Evolutionary conservation across 2,888 invertebrate species (phyloP), one percentile per base, ranked within the genome.

Genomic region (Rhopalosiphum nymphaeae): DNA sequence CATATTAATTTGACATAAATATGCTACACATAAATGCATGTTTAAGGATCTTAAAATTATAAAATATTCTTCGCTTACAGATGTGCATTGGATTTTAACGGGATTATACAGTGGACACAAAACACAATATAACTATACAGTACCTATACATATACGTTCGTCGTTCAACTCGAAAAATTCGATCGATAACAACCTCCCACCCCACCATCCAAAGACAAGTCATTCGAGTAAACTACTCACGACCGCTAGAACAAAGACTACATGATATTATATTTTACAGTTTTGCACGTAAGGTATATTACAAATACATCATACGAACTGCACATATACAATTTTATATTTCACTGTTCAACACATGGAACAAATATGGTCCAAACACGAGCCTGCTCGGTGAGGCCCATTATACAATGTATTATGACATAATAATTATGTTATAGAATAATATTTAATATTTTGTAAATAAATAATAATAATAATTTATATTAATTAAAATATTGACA

Each of bases 241-340:
- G 78, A 78, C 78, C 78, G 78, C 78, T 21, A 25, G 78, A 78
- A 78, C 78, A 78, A 78, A 78, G 78, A 78, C 78, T 78, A 78
- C 78, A 78, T 78, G 21, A 78, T 78, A 36, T 36, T 78, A 36
- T 78, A 36, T 78, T 78, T 78, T 78, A 36, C 36, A 36, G 78
- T 78, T 78, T 78, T 78, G 21, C 78, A 36, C 78, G 0, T 78
- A 36, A 53, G 53, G 53, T 53, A 36, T 78, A 78, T 78, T 78
- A 78, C 36, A 16, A 16, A 16, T n/a, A 78, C 16, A 78, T 36
- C 7, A 36, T 78, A 21, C 78, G 9, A 36, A 78, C 21, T 9
- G 36, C n/a, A 16, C 67, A n/a, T 21, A 78, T 36, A 78, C 13
- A 36, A 78, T 36, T 5, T 36, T 78, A 21, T 78, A 2, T 78